Base-by-base conservation (phyloP, 2,888 invertebrate species). In the Sinhomidia bicolor region DNA sequence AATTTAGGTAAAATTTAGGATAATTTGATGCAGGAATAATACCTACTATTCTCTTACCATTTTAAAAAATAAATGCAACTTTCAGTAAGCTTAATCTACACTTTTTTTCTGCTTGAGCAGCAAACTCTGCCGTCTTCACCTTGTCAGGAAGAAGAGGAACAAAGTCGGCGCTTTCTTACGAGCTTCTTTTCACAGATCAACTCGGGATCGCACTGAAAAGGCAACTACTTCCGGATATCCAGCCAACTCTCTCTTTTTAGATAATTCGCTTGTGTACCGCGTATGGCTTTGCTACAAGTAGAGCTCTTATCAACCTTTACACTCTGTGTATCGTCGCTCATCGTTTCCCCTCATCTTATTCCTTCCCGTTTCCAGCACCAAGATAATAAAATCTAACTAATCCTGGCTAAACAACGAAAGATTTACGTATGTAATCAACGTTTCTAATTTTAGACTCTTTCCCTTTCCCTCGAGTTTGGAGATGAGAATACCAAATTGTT, bases 151-250 rank as follows among this genome's bases (percentile, higher is more conserved):
- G 62, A 80, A 80, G 80, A 80, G 60, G 41, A 80, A 80, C 80
- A 80, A 82, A 68, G 82, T 65, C 41, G 62, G 80, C 80, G n/a
- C 62, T 74, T 54, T 44, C n/a, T 41, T 54, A 5, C 17, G n/a
- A 41, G 44, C 79, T 79, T 68, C 0, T 76, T n/a, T 12, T n/a
- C 51, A 78, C 76, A 78, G 68, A 79, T 9, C 78, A 54, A 47
- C 44, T 29, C 71, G 71, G 51, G 36, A 14, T 0, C 32, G 29
- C 44, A 65, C 80, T 60, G 12, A 23, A 57, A 36, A 9, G 54
- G 80, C 81, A 41, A 88, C 88, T 88, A 88, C 88, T 88, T 88
- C 88, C 88, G 88, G 88, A 78, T 57, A 47, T 88, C 88, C 88
- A 88, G 88, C 26, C n/a, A 23, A 14, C 82, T 57, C 44, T 54